Percentiles rank a stretch among this genome's conserved stretches.
Conservation (phyloP, 2,888 invertebrate species). For the Dichetophora obliterata region DNA sequence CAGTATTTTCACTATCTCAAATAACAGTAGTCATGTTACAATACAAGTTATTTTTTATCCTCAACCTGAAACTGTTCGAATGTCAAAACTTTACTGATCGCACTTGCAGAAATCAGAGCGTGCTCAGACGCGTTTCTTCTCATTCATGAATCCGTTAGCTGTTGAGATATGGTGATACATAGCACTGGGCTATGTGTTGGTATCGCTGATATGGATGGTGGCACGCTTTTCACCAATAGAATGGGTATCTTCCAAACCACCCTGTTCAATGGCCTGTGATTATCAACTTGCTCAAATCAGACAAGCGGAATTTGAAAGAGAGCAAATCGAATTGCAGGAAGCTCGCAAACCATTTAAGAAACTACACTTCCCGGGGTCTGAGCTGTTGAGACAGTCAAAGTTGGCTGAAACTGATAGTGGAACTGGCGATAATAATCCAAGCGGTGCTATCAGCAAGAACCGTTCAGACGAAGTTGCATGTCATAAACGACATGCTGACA, state of each 20-base stretch:
- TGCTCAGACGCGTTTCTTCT: constrained; percentile 80
- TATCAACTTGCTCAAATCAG: constrained; percentile 55
- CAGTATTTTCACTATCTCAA: too few relatives aligned
- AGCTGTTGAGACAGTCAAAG: background rate
- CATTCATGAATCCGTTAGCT: constrained; percentile 87
- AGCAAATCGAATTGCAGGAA: constrained; percentile 28
- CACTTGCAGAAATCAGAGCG: constrained; percentile 70
- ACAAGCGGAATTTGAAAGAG: constrained; percentile 45
- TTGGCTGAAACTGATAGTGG: background rate
- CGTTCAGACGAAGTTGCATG: background rate
- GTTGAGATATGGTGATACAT: constrained; percentile 88
- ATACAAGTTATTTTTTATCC: background rate
- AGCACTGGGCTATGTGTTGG: constrained; percentile 83
- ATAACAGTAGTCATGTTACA: too few relatives aligned
- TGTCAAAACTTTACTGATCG: background rate
- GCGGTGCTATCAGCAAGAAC: background rate
- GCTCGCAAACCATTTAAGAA: too few relatives aligned
- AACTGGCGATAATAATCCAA: background rate
- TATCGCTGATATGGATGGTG: constrained; percentile 86
- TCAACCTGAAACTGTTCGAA: background rate
- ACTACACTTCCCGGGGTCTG: too few relatives aligned
- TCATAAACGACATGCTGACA: constrained; percentile 1
- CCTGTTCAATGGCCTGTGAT: constrained; percentile 73
- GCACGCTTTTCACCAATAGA: constrained; percentile 88
- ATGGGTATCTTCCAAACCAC: constrained; percentile 76